Conservation (phyloP, 2,888 invertebrate genomes). For the Suillia variegata region DNA sequence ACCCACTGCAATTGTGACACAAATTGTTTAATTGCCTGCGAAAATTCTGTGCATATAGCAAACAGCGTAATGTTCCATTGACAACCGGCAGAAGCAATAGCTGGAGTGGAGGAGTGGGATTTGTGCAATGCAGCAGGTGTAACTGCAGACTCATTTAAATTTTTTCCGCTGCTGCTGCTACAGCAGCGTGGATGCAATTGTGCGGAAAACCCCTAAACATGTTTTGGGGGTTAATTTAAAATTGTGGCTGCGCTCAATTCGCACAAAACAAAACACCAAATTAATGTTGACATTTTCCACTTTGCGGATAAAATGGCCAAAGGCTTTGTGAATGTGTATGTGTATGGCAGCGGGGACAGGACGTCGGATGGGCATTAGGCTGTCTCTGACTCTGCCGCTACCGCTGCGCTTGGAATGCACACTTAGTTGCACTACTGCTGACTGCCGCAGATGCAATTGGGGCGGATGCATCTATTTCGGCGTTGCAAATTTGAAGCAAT, state of each 20-base stretch:
- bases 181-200: slow-evolving; percentile 49
- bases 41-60: slow-evolving; percentile 5
- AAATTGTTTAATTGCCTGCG: slow-evolving; percentile 13
- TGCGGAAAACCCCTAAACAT: slow-evolving; percentile 58
- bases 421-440: neutral
- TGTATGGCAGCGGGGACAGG: slow-evolving; percentile 27
- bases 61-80: too few relatives aligned
- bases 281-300: slow-evolving; percentile 56
- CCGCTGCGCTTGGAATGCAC: neutral
- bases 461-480: slow-evolving; percentile 28
- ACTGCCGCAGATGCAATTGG: neutral
- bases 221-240: slow-evolving; percentile 57
- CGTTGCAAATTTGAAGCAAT: slow-evolving; percentile 16
- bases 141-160: slow-evolving; percentile 14
- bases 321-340: too few relatives aligned
- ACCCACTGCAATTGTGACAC: neutral
- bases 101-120: neutral
- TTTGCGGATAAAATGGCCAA: slow-evolving; percentile 47
- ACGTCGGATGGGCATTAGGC: neutral
- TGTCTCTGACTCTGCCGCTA: slow-evolving; percentile 16
- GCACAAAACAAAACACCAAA: slow-evolving; percentile 54
- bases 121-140: slow-evolving; percentile 37
- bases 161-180: slow-evolving; percentile 33
- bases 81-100: neutral
- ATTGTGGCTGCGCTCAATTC: slow-evolving; percentile 49